Evolutionary conservation across 2,888 invertebrate genomes (phyloP).

Genomic region (Cancer borealis): DNA sequence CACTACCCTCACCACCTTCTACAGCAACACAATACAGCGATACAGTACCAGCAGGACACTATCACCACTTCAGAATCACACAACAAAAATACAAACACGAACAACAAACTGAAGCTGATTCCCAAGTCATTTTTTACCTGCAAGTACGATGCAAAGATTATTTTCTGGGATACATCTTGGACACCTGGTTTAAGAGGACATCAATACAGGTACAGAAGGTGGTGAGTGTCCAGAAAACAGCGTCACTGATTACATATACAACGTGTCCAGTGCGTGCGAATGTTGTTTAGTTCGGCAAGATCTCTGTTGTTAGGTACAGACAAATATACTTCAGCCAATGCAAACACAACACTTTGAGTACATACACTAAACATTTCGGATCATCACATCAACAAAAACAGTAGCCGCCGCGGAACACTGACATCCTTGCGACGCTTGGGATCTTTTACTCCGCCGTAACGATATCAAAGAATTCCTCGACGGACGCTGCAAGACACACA

Average conservation of each 20-base stretch:
- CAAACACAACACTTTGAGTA: not conserved
- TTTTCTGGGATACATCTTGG: not conserved
- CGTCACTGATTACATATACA: constrained; percentile 34
- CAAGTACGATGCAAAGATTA: not conserved
- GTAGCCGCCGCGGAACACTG: not conserved
- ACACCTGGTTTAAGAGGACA: not conserved
- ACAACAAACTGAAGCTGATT: not conserved
- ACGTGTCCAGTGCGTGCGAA: not conserved
- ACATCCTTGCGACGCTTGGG: not conserved
- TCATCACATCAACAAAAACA: not conserved
- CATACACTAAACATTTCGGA: not conserved
- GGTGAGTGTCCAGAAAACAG: not conserved
- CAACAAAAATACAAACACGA: not conserved
- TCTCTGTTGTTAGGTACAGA: not conserved
- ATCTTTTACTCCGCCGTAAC: not conserved
- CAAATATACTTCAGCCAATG: not conserved
- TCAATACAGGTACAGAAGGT: not conserved
- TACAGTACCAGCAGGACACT: not conserved
- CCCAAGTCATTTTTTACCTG: not conserved
- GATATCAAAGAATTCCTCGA: not conserved
- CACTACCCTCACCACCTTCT: not conserved
- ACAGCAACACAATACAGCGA: not conserved
- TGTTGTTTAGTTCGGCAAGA: constrained; percentile 31
- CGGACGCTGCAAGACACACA: constrained; percentile 2
- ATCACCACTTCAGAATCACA: not conserved